phyloP scores from a whole-genome alignment of 37 sponge, comb jelly and placozoan genomes.

The Haliclona indistincta region DNA sequence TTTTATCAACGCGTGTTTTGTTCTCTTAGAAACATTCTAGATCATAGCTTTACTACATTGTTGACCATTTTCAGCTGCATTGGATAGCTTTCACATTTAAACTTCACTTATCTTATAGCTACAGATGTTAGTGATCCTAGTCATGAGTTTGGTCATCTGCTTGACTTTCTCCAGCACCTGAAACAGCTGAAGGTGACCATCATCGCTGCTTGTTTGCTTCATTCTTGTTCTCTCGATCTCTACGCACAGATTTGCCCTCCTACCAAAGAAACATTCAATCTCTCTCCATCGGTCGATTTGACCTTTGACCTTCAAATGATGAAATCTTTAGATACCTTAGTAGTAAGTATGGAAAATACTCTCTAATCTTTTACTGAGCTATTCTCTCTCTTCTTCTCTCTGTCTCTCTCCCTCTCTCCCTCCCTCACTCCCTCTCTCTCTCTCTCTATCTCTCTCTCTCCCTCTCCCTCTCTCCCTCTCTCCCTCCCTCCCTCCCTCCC shows the following conservation, averaged over 20 bases:
- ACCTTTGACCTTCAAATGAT: slow-evolving; percentile 58
- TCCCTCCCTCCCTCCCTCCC: no score
- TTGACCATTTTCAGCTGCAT: background rate
- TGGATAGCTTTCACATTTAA: background rate
- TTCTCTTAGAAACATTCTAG: no score
- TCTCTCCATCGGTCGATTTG: slow-evolving; percentile 14
- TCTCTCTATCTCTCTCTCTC: background rate
- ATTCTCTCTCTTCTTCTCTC: background rate
- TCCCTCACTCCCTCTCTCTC: background rate
- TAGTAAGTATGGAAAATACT: slow-evolving; percentile 44
- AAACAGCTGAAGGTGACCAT: slow-evolving; percentile 75
- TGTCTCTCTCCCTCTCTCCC: background rate
- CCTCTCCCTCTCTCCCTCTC: background rate
- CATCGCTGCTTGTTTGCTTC: no score
- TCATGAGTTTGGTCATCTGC: slow-evolving; percentile 71
- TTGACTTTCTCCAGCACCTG: slow-evolving; percentile 71
- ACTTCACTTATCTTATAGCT: background rate
- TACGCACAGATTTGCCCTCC: slow-evolving; percentile 34
- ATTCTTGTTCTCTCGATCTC: background rate
- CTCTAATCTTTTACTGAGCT: background rate
- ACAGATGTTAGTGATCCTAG: slow-evolving; percentile 35
- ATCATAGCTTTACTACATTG: no score
- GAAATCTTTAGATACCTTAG: slow-evolving; percentile 32
- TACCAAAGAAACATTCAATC: slow-evolving; percentile 14
- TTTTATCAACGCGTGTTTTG: no score